These are phyloP conservation scores for Andrena minutula DNA, from an alignment of 2,888 invertebrate genomes.

Conservation along the genomic window DNA sequence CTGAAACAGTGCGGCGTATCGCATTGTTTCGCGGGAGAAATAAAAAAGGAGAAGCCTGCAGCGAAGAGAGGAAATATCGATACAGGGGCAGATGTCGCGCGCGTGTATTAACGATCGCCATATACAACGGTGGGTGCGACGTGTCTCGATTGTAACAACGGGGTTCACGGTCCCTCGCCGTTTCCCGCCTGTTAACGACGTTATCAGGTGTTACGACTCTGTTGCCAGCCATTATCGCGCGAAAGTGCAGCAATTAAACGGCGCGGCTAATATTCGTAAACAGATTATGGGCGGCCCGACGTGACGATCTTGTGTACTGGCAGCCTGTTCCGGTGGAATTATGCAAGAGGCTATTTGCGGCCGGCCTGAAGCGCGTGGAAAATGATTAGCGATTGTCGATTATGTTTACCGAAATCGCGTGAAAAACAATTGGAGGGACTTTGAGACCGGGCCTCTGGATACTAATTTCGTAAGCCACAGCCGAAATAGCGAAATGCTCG, in stretches of 20 bases:
- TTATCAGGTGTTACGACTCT: slow-evolving; percentile 66
- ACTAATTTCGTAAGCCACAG: no score
- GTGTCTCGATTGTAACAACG: neutral
- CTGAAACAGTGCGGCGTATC: neutral
- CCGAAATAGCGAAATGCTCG: no score
- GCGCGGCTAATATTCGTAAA: slow-evolving; percentile 56
- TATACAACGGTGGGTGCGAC: neutral
- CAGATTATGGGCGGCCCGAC: slow-evolving; percentile 57
- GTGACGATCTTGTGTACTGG: slow-evolving; percentile 20
- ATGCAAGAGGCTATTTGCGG: slow-evolving; percentile 56
- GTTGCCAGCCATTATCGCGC: slow-evolving; percentile 52
- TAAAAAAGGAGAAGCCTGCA: neutral
- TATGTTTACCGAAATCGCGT: slow-evolving; percentile 11
- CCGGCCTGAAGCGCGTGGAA: slow-evolving; percentile 24
- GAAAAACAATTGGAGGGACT: slow-evolving; percentile 18
- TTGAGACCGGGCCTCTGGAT: neutral
- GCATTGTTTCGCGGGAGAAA: neutral
- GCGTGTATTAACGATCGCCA: neutral
- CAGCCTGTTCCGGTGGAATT: slow-evolving; percentile 36
- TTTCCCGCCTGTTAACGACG: slow-evolving; percentile 5
- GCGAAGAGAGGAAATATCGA: neutral
- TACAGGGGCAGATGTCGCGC: slow-evolving; percentile 18
- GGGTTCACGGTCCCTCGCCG: neutral
- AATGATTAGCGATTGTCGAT: slow-evolving; percentile 32
- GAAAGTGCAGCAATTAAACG: slow-evolving; percentile 54